Conservation (phyloP, 2,888 invertebrate species). For the Apamea crenata region DNA sequence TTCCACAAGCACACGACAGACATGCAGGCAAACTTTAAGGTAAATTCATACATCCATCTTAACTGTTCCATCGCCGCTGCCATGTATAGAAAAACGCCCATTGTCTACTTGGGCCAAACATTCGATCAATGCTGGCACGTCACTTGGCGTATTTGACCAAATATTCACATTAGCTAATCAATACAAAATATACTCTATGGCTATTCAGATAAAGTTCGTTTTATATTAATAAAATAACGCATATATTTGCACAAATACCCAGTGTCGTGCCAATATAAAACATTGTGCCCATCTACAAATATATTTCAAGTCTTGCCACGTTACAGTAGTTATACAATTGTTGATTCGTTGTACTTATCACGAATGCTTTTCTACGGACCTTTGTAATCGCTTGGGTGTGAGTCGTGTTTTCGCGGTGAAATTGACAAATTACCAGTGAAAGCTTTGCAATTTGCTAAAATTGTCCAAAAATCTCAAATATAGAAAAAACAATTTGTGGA, state of each 20-base stretch:
- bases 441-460: background rate
- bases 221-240: background rate
- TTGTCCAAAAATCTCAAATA: background rate
- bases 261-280: background rate
- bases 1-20: background rate
- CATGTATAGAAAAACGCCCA: conserved; percentile 7
- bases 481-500: background rate
- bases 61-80: background rate
- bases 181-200: conserved; percentile 4
- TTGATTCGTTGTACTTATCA: conserved; percentile 75
- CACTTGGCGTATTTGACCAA: conserved; percentile 14
- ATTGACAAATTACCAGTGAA: conserved; percentile 8
- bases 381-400: conserved; percentile 42
- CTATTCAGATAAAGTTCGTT: background rate
- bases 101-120: background rate
- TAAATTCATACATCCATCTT: background rate
- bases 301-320: conserved; percentile 78
- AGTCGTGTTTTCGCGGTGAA: background rate
- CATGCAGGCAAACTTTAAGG: background rate
- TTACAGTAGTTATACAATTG: conserved; percentile 79
- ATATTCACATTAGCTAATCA: background rate
- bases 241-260: background rate
- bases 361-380: conserved; percentile 35
- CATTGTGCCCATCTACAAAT: conserved; percentile 6
- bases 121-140: conserved; percentile 1